phyloP scores from a whole-genome alignment of 2,888 invertebrate species.

The Pristionchus fissidentatus region DNA sequence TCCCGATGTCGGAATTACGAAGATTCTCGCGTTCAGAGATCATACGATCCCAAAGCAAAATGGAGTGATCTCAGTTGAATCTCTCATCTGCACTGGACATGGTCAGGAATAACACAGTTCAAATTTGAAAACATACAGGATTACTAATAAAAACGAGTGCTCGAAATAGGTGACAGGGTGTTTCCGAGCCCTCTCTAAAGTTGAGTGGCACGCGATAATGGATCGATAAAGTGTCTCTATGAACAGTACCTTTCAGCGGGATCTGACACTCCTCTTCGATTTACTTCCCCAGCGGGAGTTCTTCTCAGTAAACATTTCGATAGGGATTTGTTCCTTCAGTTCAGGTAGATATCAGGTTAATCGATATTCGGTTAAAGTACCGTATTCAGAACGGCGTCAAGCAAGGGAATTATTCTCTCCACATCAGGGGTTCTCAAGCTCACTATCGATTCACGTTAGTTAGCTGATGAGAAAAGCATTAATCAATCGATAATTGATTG shows the following conservation, averaged over 20 bases:
- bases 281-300: constrained; percentile 20
- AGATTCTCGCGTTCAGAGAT: constrained; percentile 44
- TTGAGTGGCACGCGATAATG: too few species aligned
- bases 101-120: constrained; percentile 49
- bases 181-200: too few species aligned
- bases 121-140: too few species aligned
- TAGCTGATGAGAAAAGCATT: not conserved
- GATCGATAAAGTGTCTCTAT: too few species aligned
- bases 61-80: constrained; percentile 62
- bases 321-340: constrained; percentile 10
- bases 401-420: not conserved
- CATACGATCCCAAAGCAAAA: constrained; percentile 16
- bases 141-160: too few species aligned
- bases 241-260: constrained; percentile 3
- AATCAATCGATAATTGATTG: not conserved
- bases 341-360: constrained; percentile 20
- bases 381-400: not conserved
- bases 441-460: constrained; percentile 27
- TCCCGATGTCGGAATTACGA: constrained; percentile 40
- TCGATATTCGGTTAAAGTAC: not conserved
- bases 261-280: constrained; percentile 27
- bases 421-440: not conserved
- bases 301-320: not conserved
- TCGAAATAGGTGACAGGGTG: too few species aligned
- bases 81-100: constrained; percentile 65